Base-by-base conservation (phyloP, 2,888 invertebrate species). In the Aplocera efformata region DNA sequence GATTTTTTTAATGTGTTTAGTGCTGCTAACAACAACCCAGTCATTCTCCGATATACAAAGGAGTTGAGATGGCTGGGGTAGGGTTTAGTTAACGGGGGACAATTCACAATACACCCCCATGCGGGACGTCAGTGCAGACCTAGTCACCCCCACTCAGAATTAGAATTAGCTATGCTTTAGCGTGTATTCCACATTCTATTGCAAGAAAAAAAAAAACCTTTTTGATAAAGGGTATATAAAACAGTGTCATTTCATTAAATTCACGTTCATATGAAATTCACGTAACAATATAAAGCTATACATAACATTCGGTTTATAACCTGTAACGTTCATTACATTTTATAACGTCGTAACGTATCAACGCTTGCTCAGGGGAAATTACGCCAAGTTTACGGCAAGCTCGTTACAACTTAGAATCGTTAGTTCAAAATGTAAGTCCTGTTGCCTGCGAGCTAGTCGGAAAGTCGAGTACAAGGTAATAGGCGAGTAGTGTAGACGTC, bases 351-450 rank as follows among this genome's bases (percentile, higher is more conserved):
- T 74, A 68, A 71, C 65, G 50, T 59, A 70, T 65, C 63, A 63
- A 53, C 45, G 50, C 53, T 58, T 65, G 58, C 79, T 74, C 79
- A 48, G 44, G 79, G 79, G 78, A 79, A 79, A 79, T 79, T 72
- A 73, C 58, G 52, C 38, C 44, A 52, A 68, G 67, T 66, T 74
- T 68, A 48, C 49, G 32, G 22, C 37, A 10, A 68, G 56, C 54
- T 50, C 66, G 56, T 57, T 39, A 53, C 56, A 50, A 51, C 53
- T 49, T 43, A 32, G 45, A 48, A 53, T 56, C 50, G 60, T 58
- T 58, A 56, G 53, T 53, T 53, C 32, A 44, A 34, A 48, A 46
- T 48, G 46, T 45, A 48, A 49, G 24, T 21, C 5, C 35, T 27
- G 29, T 36, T 25, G 7, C n/a, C 8, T 4, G 4, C 11, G 20